phyloP scores from a whole-genome alignment of 2,113 vertebrate genomes.

The Melanostigma gelatinosum region DNA sequence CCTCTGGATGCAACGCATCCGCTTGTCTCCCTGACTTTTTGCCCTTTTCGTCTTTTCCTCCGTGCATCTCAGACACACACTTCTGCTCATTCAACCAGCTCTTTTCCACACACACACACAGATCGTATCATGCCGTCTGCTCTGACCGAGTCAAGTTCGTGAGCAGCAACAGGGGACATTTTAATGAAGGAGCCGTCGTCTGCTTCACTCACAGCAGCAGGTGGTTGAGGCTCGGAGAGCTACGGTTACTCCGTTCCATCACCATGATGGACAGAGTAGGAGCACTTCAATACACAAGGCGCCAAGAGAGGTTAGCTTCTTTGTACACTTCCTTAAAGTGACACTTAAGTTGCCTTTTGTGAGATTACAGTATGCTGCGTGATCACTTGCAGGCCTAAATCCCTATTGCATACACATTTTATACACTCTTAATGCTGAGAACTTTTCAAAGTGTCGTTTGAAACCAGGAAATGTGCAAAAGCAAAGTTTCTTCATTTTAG shows the following conservation, averaged over 20 bases:
- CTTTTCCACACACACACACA: background rate
- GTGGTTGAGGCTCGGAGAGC: conserved; percentile 20
- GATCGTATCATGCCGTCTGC: conserved; percentile 11
- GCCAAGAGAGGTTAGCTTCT: background rate
- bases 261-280: background rate
- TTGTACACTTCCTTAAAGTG: background rate
- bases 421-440: background rate
- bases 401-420: background rate
- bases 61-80: background rate
- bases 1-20: background rate
- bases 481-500: background rate
- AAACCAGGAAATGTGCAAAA: background rate
- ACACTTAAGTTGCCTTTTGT: conserved; percentile 13
- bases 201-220: conserved; percentile 23
- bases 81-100: background rate
- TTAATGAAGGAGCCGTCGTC: conserved; percentile 45
- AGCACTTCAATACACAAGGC: conserved; percentile 11
- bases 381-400: background rate
- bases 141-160: conserved; percentile 21
- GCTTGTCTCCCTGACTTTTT: background rate
- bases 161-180: conserved; percentile 11
- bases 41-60: background rate
- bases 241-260: conserved; percentile 18
- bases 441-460: background rate
- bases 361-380: background rate